Base-by-base conservation (phyloP, 2,888 invertebrate species). In the Drosophila borborema region DNA sequence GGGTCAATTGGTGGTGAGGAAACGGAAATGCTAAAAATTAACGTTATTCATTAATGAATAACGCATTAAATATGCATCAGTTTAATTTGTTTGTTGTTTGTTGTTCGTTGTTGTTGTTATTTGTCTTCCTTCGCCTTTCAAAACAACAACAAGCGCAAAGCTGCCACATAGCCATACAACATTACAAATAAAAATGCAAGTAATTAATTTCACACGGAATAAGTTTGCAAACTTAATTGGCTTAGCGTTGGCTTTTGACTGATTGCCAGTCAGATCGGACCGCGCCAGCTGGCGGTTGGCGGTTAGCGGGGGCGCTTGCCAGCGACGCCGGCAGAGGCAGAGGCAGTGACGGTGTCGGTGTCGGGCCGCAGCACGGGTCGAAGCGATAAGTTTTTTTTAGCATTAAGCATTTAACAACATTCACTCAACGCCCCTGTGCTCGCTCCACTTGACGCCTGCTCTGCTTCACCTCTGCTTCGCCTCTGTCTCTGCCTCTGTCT, bases 171-270 rank as follows among this genome's bases (percentile, higher is more conserved):
- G 60, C 61, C 49, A 36, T 64, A 58, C 49, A 68, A 65, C 60
- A 82, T 77, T 74, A 58, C 20, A 80, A 83, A 65, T 51, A 67
- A 67, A 65, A 67, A 83, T 74, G 69, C 77, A 74, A 75, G 81
- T 81, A 83, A 89, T 79, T 86, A 81, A 81, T 89, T 89, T 89
- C 86, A 86, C 84, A 89, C 89, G 84, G 81, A 86, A 81, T 86
- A 81, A 81, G 79, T 83, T 88, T 74, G 74, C 84, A 71, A 82
- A 79, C 78, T 89, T 89, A 86, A 86, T 89, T 86, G 86, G 86
- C 86, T 82, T 71, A 72, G 70, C 73, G 76, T 56, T 80, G 76
- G 76, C 83, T 85, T 80, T 80, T 77, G 74, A 77, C 80, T 79
- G 45, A 49, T 45, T 53, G 75, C 10, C 71, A 18, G 51, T n/a